These are phyloP conservation scores for Lipophrys pholis DNA, from an alignment of 2,113 vertebrate species.

Conservation along the genomic window DNA sequence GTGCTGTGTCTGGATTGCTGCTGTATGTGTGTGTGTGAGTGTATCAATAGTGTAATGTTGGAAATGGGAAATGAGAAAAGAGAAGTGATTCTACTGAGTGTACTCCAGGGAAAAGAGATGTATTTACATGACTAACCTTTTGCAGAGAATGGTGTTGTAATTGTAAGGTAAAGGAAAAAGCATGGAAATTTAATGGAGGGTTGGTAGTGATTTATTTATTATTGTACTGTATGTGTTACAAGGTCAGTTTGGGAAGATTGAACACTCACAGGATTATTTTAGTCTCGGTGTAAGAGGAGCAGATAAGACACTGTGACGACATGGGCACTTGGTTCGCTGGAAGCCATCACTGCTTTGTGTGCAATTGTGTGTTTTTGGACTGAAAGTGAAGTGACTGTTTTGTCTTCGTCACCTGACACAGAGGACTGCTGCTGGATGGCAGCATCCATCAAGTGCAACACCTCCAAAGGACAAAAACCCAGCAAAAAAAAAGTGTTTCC, in stretches of 20 bases:
- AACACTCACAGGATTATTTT: conserved; percentile 26
- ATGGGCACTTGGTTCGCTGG: conserved; percentile 31
- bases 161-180: conserved; percentile 65
- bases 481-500: conserved; percentile 18
- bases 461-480: conserved; percentile 1
- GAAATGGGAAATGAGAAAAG: conserved; percentile 46
- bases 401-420: conserved; percentile 28
- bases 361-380: conserved; percentile 28
- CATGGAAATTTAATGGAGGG: conserved; percentile 56
- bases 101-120: conserved; percentile 56
- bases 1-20: conserved; percentile 73
- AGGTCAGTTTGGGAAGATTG: conserved; percentile 41
- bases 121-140: conserved; percentile 70
- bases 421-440: conserved; percentile 29
- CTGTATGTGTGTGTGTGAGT: conserved; percentile 31
- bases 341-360: conserved; percentile 41
- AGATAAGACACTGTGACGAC: conserved; percentile 49
- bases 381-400: conserved; percentile 39
- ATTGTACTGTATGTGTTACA: conserved; percentile 64
- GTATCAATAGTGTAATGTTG: conserved; percentile 50
- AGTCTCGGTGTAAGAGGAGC: conserved; percentile 32
- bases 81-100: conserved; percentile 56
- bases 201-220: conserved; percentile 66
- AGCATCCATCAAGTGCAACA: conserved; percentile 10
- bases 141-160: conserved; percentile 71